Evolutionary conservation across 2,797 vertebrate genomes (phyloP).

Genomic region (Crenichthys baileyi): DNA sequence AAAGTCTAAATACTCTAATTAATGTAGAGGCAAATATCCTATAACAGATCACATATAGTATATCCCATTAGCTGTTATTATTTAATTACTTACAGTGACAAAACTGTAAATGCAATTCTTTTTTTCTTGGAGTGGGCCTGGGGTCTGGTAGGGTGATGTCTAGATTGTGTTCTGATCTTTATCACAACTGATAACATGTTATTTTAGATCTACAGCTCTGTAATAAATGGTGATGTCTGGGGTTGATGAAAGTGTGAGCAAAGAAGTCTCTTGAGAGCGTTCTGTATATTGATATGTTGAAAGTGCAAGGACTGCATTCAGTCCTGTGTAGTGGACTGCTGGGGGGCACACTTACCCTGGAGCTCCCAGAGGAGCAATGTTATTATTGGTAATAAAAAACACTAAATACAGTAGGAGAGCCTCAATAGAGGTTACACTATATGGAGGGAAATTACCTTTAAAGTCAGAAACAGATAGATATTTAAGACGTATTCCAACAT

Average conservation of each 20-base stretch:
- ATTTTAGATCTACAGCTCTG: constrained; percentile 5
- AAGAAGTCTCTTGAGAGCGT: constrained; percentile 49
- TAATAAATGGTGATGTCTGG: constrained; percentile 27
- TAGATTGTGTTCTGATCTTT: not conserved
- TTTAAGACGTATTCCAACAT: constrained; percentile 20
- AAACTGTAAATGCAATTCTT: not conserved
- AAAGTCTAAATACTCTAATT: not conserved
- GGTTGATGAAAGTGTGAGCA: constrained; percentile 44
- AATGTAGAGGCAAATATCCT: not conserved
- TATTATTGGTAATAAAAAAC: constrained; percentile 85
- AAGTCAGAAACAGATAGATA: constrained; percentile 45
- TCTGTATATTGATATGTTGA: constrained; percentile 44
- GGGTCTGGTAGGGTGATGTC: not conserved
- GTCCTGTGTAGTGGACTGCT: constrained; percentile 69
- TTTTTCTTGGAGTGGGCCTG: not conserved
- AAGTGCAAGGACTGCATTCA: constrained; percentile 49
- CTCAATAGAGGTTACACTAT: constrained; percentile 54
- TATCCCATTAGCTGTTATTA: not conserved
- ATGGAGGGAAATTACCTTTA: constrained; percentile 48
- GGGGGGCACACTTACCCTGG: constrained; percentile 82
- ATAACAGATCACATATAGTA: not conserved
- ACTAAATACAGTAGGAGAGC: constrained; percentile 78
- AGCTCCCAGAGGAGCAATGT: constrained; percentile 82
- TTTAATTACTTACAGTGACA: not conserved
- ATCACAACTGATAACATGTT: constrained; percentile 13